Base-by-base conservation (phyloP, 37 sponge, comb jelly and placozoan genomes). In the Halisarca cf. caerulea region DNA sequence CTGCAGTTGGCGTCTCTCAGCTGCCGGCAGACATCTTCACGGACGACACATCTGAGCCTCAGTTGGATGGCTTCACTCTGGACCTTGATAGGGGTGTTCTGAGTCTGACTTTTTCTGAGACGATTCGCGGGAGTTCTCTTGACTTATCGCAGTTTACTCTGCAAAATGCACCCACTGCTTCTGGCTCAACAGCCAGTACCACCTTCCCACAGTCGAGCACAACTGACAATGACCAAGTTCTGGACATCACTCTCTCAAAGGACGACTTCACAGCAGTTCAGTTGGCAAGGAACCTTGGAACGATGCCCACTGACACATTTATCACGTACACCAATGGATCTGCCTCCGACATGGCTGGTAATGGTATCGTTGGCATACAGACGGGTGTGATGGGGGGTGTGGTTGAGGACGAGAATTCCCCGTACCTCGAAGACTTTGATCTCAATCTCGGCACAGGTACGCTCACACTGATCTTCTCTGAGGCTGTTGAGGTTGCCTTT, bases 391-490 rank as follows among this genome's bases (percentile, higher is more conserved):
- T 80, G 44, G 97, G 75, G 24, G 55, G 62, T 2, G 74, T 92
- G 38, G 58, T 91, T 18, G 33, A 34, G 28, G 97, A 96, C 36
- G 83, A 53, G 2, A 94, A 85, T 9, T 62, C 79, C 58, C 97
- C 97, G n/a, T 55, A 78, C 9, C 62, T 96, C 2, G 62, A 81
- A 53, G 66, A 45, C 60, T 96, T 89, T 72, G 90, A 85, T 38
- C 59, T 96, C 4, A 89, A 93, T 82, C 71, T 96, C 80, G 78
- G 91, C 39, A 80, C 83, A 24, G 97, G 94, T 32, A 77, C 81
- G 28, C 62, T 96, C 32, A 66, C 87, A 2, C 58, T 96, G 42
- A 85, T 68, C 64, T 96, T 96, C 69, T 89, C 90, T 53, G 97
- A 96, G 87, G 84, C 89, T 42, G 87, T 95, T 40, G 78, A 87